phyloP scores from a whole-genome alignment of 2,888 invertebrate genomes.

The Scaptomyza parva region DNA sequence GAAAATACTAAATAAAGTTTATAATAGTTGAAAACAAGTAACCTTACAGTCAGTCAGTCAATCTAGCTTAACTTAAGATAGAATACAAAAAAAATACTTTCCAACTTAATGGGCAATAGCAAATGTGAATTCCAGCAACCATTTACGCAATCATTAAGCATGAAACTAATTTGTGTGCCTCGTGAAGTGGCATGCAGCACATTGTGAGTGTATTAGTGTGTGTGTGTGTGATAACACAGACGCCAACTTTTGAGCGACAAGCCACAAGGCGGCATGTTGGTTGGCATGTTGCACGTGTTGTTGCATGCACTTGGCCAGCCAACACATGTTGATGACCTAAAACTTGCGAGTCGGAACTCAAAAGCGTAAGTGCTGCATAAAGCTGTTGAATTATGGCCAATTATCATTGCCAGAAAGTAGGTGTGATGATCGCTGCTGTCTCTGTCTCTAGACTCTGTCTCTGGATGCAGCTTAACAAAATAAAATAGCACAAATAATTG shows the following conservation, averaged over 20 bases:
- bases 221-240: constrained; percentile 53
- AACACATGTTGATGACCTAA: constrained; percentile 40
- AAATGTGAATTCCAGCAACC: constrained; percentile 75
- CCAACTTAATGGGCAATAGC: constrained; percentile 65
- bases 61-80: not conserved
- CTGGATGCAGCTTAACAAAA: too few species aligned
- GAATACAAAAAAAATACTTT: constrained; percentile 3
- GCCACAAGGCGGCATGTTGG: constrained; percentile 11
- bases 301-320: constrained; percentile 13
- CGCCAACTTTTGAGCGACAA: not conserved
- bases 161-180: constrained; percentile 72
- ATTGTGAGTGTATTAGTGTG: too few species aligned
- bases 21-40: not conserved
- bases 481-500: constrained; percentile 75
- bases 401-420: constrained; percentile 75
- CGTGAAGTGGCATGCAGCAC: constrained; percentile 50
- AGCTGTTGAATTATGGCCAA: constrained; percentile 78
- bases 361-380: constrained; percentile 56
- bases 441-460: not conserved
- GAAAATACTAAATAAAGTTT: not conserved
- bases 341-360: constrained; percentile 30
- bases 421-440: constrained; percentile 70
- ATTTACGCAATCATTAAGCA: constrained; percentile 79
- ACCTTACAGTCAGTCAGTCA: constrained; percentile 3
- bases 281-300: constrained; percentile 21